These are phyloP conservation scores for Scomber scombrus DNA, from an alignment of 2,113 vertebrate genomes.

Conservation along the genomic window DNA sequence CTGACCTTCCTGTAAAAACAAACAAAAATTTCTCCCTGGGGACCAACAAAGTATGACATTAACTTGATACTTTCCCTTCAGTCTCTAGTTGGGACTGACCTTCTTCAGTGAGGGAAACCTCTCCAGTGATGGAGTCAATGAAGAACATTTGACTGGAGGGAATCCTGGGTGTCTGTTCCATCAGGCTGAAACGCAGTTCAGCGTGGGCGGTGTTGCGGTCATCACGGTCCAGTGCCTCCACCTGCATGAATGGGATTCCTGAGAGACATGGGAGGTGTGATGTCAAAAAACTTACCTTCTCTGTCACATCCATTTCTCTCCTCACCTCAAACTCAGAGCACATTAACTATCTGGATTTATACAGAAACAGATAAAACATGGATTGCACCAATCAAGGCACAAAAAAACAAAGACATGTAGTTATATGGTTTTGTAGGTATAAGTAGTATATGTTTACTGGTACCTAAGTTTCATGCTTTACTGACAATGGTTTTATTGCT, in stretches of 20 bases:
- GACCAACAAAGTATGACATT: background rate
- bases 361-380: background rate
- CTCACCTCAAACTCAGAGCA: background rate
- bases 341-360: background rate
- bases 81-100: constrained; percentile 72
- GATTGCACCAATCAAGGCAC: background rate
- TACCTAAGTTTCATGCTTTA: background rate
- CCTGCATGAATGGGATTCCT: constrained; percentile 86
- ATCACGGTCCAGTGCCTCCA: constrained; percentile 81
- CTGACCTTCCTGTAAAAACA: background rate
- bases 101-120: constrained; percentile 86
- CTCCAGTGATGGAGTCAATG: constrained; percentile 79
- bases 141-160: constrained; percentile 85
- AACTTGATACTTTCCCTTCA: background rate
- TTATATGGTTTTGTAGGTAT: background rate
- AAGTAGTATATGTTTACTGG: background rate
- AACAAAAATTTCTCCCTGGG: background rate
- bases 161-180: constrained; percentile 85
- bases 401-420: background rate
- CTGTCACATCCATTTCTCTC: background rate
- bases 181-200: constrained; percentile 85
- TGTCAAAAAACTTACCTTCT: constrained; percentile 5
- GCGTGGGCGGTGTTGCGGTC: constrained; percentile 85
- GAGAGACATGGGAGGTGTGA: constrained; percentile 4
- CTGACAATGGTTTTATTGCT: background rate